These are phyloP conservation scores for Panthera uncia DNA, from an alignment of 2,113 vertebrate genomes.

Conservation along the genomic window DNA sequence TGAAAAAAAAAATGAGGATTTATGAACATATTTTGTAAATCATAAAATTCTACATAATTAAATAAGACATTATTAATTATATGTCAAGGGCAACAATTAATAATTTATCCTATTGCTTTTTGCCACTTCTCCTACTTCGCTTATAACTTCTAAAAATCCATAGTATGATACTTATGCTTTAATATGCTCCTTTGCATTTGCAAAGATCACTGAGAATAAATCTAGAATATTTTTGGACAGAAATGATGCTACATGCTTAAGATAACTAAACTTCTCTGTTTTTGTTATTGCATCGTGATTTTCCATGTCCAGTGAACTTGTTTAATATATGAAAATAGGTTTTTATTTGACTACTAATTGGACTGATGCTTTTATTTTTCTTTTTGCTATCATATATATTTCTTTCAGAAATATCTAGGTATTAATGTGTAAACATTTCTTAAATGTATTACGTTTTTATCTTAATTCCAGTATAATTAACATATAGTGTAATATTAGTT, in stretches of 20 bases:
- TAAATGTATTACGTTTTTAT: neutral
- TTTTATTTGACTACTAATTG: neutral
- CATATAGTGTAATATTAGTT: neutral
- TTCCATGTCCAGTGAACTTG: neutral
- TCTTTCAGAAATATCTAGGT: neutral
- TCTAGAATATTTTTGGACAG: neutral
- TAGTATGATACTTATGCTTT: neutral
- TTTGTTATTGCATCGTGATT: neutral
- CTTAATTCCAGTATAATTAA: neutral
- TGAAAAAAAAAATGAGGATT: too few relatives aligned
- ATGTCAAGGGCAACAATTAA: neutral
- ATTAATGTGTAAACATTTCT: neutral
- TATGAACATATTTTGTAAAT: neutral
- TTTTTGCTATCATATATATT: neutral
- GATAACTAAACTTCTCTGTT: neutral
- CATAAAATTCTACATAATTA: neutral
- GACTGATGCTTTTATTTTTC: neutral
- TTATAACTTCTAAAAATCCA: neutral
- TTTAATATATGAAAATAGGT: neutral
- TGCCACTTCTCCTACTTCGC: neutral
- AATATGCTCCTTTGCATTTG: neutral
- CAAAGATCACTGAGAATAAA: neutral
- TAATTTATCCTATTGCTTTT: neutral
- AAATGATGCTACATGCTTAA: neutral
- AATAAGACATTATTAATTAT: neutral